phyloP scores from a whole-genome alignment of 2,113 vertebrate genomes.

The Heptranchias perlo region DNA sequence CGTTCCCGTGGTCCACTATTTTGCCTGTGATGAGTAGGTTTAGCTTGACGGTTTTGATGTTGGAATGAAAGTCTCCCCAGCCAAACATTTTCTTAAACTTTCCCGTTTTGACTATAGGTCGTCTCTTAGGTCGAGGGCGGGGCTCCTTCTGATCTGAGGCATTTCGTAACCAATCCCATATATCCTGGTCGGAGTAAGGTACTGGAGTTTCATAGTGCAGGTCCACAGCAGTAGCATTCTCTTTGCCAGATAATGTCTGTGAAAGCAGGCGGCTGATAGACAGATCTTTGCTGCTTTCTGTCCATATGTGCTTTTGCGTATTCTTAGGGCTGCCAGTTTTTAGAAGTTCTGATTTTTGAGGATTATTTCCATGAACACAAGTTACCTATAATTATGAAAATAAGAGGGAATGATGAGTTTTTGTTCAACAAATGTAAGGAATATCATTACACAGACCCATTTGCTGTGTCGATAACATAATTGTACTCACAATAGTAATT shows the following conservation, averaged over 20 bases:
- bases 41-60: constrained; percentile 98
- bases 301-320: constrained; percentile 93
- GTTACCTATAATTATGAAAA: constrained; percentile 64
- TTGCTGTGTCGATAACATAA: neutral
- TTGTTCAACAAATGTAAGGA: neutral
- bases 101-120: constrained; percentile 96
- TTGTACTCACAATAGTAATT: neutral
- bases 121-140: constrained; percentile 81
- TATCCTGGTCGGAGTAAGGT: constrained; percentile 95
- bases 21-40: constrained; percentile 97
- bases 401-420: constrained; percentile 8
- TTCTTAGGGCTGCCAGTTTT: constrained; percentile 89
- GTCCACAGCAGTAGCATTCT: constrained; percentile 90
- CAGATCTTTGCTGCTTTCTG: constrained; percentile 94
- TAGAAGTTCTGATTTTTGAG: constrained; percentile 78
- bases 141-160: constrained; percentile 90
- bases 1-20: constrained; percentile 98
- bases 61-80: constrained; percentile 99
- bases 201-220: constrained; percentile 91
- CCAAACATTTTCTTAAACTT: constrained; percentile 99
- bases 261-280: constrained; percentile 94
- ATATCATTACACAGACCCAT: neutral
- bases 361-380: constrained; percentile 74
- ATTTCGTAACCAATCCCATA: constrained; percentile 99
- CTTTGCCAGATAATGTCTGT: constrained; percentile 92